Percentiles rank a stretch among this genome's conserved stretches.
These are phyloP conservation scores for Gasterosteus aculeatus DNA, from an alignment of 2,113 vertebrate genomes.

Conservation along the genomic window DNA sequence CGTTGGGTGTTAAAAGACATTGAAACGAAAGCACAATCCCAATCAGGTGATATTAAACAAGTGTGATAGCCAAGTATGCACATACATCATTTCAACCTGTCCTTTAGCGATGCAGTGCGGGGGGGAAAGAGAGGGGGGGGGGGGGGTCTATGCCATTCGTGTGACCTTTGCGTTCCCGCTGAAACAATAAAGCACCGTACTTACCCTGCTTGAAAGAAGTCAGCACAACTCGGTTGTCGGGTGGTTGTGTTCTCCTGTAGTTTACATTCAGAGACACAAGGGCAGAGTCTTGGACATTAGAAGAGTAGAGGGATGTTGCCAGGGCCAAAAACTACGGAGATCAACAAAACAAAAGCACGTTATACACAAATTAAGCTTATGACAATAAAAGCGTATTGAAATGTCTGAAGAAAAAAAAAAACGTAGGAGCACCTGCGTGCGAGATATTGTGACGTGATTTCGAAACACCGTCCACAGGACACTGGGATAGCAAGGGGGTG, in stretches of 20 bases:
- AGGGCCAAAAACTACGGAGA: constrained; percentile 83
- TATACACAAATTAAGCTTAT: background rate
- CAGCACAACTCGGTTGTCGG: constrained; percentile 85
- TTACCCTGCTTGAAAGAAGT: constrained; percentile 91
- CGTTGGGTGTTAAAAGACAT: constrained; percentile 26
- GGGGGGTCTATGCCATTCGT: background rate
- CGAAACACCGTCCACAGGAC: constrained; percentile 95
- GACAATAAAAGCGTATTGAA: background rate
- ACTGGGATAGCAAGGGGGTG: constrained; percentile 92
- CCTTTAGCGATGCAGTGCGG: constrained; percentile 18
- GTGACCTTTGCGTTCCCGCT: constrained; percentile 28
- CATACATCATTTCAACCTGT: constrained; percentile 22
- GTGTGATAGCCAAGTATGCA: constrained; percentile 27
- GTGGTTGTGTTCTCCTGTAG: constrained; percentile 85
- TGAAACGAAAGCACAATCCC: constrained; percentile 34
- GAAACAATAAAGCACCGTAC: constrained; percentile 56
- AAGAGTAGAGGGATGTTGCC: constrained; percentile 86
- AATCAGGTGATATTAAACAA: constrained; percentile 41
- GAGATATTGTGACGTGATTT: constrained; percentile 86
- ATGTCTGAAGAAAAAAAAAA: background rate
- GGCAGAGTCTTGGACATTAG: constrained; percentile 78
- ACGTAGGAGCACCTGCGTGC: constrained; percentile 82
- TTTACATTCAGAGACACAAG: constrained; percentile 85
- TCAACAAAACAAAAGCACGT: constrained; percentile 43
- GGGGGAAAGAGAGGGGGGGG: background rate